Conservation (phyloP, 1,140 invertebrate genomes). For the Drosophila ogumai region DNA sequence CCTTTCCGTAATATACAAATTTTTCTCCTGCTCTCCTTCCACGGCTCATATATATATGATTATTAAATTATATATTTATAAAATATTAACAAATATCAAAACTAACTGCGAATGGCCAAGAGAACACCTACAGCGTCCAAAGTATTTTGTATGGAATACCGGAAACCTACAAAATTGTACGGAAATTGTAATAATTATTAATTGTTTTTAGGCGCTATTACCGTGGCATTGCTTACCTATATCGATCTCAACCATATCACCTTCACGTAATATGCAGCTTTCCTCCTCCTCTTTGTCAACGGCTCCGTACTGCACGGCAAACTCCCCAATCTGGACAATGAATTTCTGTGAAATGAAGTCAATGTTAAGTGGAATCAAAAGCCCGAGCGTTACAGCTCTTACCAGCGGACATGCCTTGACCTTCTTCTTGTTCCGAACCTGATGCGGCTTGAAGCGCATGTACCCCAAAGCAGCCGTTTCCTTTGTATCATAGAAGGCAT, state of each 20-base stretch:
- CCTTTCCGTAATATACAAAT: neutral
- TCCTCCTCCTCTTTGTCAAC: neutral
- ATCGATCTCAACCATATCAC: conserved; percentile 67
- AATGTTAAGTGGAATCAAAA: neutral
- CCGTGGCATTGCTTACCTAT: conserved; percentile 29
- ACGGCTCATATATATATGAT: neutral
- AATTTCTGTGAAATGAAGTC: conserved; percentile 44
- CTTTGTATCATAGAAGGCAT: conserved; percentile 61
- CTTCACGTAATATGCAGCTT: conserved; percentile 24
- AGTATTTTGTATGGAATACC: conserved; percentile 50
- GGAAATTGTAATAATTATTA: neutral
- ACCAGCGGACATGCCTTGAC: conserved; percentile 49
- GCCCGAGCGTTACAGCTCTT: neutral
- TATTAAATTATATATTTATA: neutral
- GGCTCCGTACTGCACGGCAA: conserved; percentile 27
- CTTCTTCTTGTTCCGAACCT: conserved; percentile 36
- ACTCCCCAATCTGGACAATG: conserved; percentile 51
- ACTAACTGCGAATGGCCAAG: conserved; percentile 40
- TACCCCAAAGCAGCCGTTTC: conserved; percentile 52
- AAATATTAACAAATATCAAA: neutral
- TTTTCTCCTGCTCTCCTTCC: neutral
- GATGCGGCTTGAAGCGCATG: conserved; percentile 63
- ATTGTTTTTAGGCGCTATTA: too few species aligned
- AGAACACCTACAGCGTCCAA: conserved; percentile 43
- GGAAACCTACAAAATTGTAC: conserved; percentile 30